Base-by-base conservation (phyloP, 2,113 vertebrate genomes). In the Oncorhynchus clarkii region DNA sequence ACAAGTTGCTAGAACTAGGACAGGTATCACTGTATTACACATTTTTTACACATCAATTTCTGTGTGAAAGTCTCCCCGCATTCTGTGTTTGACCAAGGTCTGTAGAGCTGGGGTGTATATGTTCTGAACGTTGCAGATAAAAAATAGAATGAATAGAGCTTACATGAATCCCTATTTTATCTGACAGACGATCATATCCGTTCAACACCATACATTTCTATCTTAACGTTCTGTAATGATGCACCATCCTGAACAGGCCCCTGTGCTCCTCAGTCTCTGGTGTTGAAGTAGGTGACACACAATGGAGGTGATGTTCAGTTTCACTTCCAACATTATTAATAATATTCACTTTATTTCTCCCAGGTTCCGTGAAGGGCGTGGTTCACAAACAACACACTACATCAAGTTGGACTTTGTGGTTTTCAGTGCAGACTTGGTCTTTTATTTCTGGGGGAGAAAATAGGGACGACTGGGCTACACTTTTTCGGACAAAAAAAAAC, bases 391-490 rank as follows among this genome's bases (percentile, higher is more conserved):
- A 86, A 87, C 67, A 9, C 79, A 86, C 87, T 82, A 88, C 85
- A 87, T 90, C 71, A 54, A 88, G 84, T 86, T 90, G 87, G 81
- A 84, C 67, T 81, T 91, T 79, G 82, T 86, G 82, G 80, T 84
- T 82, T 84, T 90, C 87, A 91, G 92, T 92, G 89, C 90, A 93
- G 86, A 89, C 88, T 90, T 92, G 90, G 90, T 90, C 89, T 90
- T 87, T 82, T 77, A 80, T 66, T 73, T 84, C 71, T 86, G 78
- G 72, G 81, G 74, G 81, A 65, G 67, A 76, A 71, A 74, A 71
- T 70, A 84, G 45, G 72, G 71, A 72, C 75, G 31, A 76, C 67
- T 78, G 71, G 71, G 80, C 82, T 72, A 72, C 82, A 75, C 80
- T 2, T 8, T 64, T 59, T 72, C 67, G 4, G 4, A 16, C 14